A percentile compares a stretch with the other conserved stretches of the same genome.
Conservation (phyloP, 2,888 invertebrate species). For the Drosophila longiperda region DNA sequence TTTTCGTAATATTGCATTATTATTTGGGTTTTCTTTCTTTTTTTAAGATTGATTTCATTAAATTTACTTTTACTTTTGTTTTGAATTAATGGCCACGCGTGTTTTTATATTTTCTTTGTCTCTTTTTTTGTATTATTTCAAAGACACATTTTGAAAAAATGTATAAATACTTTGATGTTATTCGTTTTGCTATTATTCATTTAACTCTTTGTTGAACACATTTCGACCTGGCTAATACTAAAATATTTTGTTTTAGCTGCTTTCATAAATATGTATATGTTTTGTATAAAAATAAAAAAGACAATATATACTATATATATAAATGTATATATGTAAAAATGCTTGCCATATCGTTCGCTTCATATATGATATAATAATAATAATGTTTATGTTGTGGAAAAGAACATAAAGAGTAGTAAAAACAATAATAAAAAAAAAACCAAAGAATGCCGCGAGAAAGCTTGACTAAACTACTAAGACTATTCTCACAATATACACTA, state of each 20-base stretch:
- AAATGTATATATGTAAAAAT: conserved; percentile 18
- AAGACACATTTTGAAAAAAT: conserved; percentile 47
- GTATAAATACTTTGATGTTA: conserved; percentile 49
- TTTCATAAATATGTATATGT: conserved; percentile 40
- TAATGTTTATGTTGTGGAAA: conserved; percentile 29
- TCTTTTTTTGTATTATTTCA: conserved; percentile 12
- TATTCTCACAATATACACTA: conserved; percentile 58
- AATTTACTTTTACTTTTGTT: conserved; percentile 30
- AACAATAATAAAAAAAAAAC: neutral
- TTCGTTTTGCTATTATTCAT: conserved; percentile 28
- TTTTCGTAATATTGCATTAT: conserved; percentile 53
- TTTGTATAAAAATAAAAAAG: conserved; percentile 61
- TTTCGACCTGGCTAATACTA: conserved; percentile 60
- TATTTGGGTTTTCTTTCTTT: conserved; percentile 20
- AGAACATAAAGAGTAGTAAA: conserved; percentile 10
- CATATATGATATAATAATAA: conserved; percentile 13
- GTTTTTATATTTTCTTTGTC: conserved; percentile 43
- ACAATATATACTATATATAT: conserved; percentile 30
- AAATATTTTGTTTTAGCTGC: conserved; percentile 45
- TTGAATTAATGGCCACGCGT: conserved; percentile 65
- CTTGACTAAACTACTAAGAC: conserved; percentile 54
- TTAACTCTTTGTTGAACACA: conserved; percentile 52
- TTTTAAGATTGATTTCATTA: conserved; percentile 25
- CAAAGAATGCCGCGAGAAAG: conserved; percentile 53
- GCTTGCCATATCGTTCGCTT: conserved; percentile 13